Conservation (phyloP, 2,113 vertebrate species). For the Apteryx owenii region DNA sequence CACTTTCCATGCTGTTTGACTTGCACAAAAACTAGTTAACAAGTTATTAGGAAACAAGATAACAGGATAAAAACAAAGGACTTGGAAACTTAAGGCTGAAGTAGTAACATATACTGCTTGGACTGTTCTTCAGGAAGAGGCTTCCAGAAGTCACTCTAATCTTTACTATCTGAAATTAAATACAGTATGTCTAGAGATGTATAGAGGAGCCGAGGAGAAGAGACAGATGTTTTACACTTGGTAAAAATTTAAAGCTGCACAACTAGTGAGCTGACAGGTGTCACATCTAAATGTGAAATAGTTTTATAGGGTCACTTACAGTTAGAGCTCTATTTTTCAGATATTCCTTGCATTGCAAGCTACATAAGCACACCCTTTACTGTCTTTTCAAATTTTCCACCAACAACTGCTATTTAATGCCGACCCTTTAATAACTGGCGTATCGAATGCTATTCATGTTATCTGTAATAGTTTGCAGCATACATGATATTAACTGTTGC, state of each 20-base stretch:
- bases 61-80: not conserved
- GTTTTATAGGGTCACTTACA: not conserved
- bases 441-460: accelerated
- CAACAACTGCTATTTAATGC: accelerated
- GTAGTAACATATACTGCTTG: accelerated
- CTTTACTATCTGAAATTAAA: not conserved
- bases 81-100: not conserved
- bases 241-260: not conserved
- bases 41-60: not conserved
- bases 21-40: not conserved
- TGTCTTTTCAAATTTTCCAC: accelerated
- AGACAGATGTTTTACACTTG: not conserved
- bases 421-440: not conserved
- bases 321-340: not conserved
- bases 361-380: accelerated
- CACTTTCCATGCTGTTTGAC: not conserved
- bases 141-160: not conserved
- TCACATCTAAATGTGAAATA: accelerated
- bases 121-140: too few relatives aligned
- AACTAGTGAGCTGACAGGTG: not conserved
- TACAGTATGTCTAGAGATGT: not conserved
- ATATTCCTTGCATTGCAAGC: not conserved
- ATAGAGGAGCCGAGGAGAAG: not conserved
- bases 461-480: accelerated
- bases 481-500: accelerated